Conservation (phyloP, 2,888 invertebrate genomes). For the Campoplex capitator region DNA sequence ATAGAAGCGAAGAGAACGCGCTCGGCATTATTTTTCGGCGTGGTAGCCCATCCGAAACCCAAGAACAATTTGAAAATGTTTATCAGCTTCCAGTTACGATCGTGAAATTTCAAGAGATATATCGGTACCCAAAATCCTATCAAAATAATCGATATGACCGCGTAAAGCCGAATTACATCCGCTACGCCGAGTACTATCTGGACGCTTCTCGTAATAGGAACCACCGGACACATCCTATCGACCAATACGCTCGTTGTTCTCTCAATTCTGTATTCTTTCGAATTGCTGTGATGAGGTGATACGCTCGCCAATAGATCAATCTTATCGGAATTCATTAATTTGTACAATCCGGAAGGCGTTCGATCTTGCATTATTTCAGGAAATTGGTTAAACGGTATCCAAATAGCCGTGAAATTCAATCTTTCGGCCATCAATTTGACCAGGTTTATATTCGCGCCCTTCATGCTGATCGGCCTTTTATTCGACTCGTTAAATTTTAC, state of each 20-base stretch:
- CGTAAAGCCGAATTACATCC: neutral
- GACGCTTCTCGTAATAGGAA: neutral
- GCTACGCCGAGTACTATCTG: neutral
- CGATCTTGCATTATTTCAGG: neutral
- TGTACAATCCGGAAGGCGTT: neutral
- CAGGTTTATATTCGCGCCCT: neutral
- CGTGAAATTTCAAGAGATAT: neutral
- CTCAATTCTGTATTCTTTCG: neutral
- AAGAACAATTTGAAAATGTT: neutral
- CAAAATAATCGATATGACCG: neutral
- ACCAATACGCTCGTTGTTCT: neutral
- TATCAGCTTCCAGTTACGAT: neutral
- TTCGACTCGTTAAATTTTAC: constrained; percentile 2
- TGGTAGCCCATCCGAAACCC: neutral
- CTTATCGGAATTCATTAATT: constrained; percentile 26
- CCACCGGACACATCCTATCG: constrained; percentile 10
- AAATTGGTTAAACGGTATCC: neutral
- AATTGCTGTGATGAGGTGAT: constrained; percentile 27
- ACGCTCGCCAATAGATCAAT: constrained; percentile 46
- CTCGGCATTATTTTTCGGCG: constrained; percentile 13
- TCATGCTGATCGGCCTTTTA: neutral
- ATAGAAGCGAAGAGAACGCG: constrained; percentile 9
- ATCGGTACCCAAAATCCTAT: neutral
- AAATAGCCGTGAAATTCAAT: constrained; percentile 14
- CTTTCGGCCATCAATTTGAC: neutral